Base-by-base conservation (phyloP, 2,113 vertebrate genomes). In the Psettodes erumei region DNA sequence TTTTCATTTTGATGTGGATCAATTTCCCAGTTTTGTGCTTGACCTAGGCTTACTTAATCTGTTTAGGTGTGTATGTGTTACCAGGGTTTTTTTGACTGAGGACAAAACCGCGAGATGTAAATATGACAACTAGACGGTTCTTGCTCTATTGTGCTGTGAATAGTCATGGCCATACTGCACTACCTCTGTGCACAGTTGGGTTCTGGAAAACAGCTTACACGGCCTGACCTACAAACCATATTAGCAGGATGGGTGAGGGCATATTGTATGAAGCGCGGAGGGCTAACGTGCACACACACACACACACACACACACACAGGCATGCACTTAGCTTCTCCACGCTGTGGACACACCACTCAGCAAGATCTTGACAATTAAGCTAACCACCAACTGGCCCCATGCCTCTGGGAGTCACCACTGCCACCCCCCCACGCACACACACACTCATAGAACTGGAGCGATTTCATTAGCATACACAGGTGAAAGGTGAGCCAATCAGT, bases 401-500 rank as follows among this genome's bases (percentile, higher is more conserved):
- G 73, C 80, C 79, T 65, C 56, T 2, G 16, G 71, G 79, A 89
- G 83, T 77, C 87, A 82, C 75, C 6, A 7, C 74, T 70, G 53
- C 48, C 68, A 48, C 15, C 37, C 13, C 63, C n/a, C 27, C 27
- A 33, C 56, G 51, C 84, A 73, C 68, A 60, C 77, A 56, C 70
- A 65, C 75, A 50, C 33, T 38, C 55, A 66, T 42, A 51, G 19
- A 56, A 60, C 19, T 16, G 30, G 56, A 27, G 55, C 16, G 67
- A 64, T 67, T 38, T 79, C 79, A 92, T 94, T 93, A 93, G 91
- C 93, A 93, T 92, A 88, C 27, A 45, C 83, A 86, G 92, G 92
- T 91, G 90, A 93, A 85, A 92, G 92, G 92, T 92, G 93, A 85
- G 69, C 48, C 89, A 93, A 92, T 93, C 92, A 90, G 86, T 79